Evolutionary conservation across 2,113 vertebrate genomes (phyloP), one percentile per base, ranked within the genome.

Genomic region (Speoplatyrhinus poulsoni): DNA sequence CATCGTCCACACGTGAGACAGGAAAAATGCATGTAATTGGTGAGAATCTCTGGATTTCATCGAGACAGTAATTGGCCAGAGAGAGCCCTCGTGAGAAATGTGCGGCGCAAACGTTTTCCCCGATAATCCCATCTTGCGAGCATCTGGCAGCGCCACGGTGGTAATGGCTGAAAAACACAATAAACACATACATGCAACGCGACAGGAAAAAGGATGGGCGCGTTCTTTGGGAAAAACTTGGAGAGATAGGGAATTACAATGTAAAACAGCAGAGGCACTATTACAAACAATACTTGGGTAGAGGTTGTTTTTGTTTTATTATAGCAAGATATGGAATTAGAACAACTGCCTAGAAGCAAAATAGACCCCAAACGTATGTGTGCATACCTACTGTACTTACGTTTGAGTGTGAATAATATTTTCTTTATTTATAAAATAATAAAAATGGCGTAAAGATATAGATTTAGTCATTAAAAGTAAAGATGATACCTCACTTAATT

Each of bases 21-120:
- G 77, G 80, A 86, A 89, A 88, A 89, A 91, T 88, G 88, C 87
- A 82, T 87, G 86, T 89, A 83, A 92, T 89, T 89, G 84, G 72
- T 86, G 85, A 89, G 84, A 86, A 88, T 91, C 86, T 91, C 87
- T 88, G 88, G 86, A 77, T 87, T 91, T 88, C 84, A 88, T 84
- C 84, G 86, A 77, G 79, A 84, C 85, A 84, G 83, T 85, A 91
- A 88, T 91, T 87, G 88, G 79, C 73, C 79, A 80, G 78, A 87
- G 84, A 87, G 81, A 86, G 82, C 87, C 81, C 83, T 83, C 82
- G 85, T 85, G 87, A 90, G 85, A 90, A 85, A 86, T 85, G 86
- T 90, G 86, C 82, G 83, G 75, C 52, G 66, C 82, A 84, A 86
- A 89, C 85, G 77, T 84, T 89, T 90, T 88, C 82, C 85, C 82